These are phyloP conservation scores for Pecten maximus DNA, from an alignment of 2,888 invertebrate genomes.

Conservation along the genomic window DNA sequence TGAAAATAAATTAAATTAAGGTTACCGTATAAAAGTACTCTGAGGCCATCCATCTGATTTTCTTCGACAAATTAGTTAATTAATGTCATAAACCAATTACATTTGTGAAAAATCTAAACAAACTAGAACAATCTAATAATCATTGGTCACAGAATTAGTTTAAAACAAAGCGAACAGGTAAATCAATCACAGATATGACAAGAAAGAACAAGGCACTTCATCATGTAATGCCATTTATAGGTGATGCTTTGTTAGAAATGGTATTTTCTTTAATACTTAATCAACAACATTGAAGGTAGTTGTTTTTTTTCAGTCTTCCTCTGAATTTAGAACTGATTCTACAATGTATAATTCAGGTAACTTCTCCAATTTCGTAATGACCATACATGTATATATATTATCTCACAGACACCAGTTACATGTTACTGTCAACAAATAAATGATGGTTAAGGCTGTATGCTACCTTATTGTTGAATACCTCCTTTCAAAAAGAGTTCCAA, in stretches of 20 bases:
- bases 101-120: not conserved
- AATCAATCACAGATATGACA: not conserved
- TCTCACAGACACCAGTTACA: not conserved
- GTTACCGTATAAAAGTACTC: no score
- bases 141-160: not conserved
- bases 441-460: not conserved
- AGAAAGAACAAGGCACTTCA: not conserved
- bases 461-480: not conserved
- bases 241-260: not conserved
- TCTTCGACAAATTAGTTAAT: no score
- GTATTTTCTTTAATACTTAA: no score
- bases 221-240: slow-evolving; percentile 1
- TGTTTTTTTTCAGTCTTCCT: no score
- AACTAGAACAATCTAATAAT: not conserved
- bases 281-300: no score
- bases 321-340: no score
- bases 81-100: not conserved
- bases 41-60: no score
- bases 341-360: not conserved
- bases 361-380: not conserved
- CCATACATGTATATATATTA: no score
- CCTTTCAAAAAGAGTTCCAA: not conserved
- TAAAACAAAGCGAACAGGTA: not conserved
- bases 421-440: not conserved
- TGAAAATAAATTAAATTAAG: no score